A percentile compares a stretch with the other conserved stretches of the same genome.
Conservation (phyloP, 2,113 vertebrate species). For the Microcebus griseorufus region DNA sequence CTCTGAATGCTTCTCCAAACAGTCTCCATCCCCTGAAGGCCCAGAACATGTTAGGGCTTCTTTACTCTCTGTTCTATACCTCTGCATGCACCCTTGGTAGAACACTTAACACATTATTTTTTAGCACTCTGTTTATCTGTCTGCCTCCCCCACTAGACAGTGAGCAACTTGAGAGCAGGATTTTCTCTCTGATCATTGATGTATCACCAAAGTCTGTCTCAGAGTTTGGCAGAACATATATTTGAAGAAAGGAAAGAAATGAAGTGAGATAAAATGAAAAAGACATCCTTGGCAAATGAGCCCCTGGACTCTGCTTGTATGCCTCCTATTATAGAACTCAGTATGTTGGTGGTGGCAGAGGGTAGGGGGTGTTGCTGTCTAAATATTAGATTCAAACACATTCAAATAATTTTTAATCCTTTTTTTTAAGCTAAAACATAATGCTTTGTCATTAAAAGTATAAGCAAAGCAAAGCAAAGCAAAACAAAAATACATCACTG, state of each 20-base stretch:
- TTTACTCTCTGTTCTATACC: background rate
- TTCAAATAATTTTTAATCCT: background rate
- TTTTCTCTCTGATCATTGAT: slow-evolving; percentile 8
- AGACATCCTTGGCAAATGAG: background rate
- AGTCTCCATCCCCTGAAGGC: background rate
- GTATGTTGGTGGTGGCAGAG: background rate
- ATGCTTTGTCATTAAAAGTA: background rate
- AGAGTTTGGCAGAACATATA: background rate
- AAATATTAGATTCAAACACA: slow-evolving; percentile 15
- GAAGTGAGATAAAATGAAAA: background rate
- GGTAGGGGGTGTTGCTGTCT: background rate
- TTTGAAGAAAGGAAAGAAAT: background rate
- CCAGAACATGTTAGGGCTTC: background rate
- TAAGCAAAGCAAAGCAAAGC: background rate
- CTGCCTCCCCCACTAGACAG: background rate
- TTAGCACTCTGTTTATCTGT: background rate
- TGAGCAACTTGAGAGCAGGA: background rate
- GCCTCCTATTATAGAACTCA: background rate
- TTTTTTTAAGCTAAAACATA: background rate
- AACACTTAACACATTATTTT: background rate
- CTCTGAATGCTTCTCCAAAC: background rate
- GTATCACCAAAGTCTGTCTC: background rate
- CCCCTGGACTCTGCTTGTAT: background rate
- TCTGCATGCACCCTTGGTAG: rapidly evolving
- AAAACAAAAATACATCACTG: background rate